phyloP scores from a whole-genome alignment of 2,888 invertebrate species.

The Pseudococcus longispinus region DNA sequence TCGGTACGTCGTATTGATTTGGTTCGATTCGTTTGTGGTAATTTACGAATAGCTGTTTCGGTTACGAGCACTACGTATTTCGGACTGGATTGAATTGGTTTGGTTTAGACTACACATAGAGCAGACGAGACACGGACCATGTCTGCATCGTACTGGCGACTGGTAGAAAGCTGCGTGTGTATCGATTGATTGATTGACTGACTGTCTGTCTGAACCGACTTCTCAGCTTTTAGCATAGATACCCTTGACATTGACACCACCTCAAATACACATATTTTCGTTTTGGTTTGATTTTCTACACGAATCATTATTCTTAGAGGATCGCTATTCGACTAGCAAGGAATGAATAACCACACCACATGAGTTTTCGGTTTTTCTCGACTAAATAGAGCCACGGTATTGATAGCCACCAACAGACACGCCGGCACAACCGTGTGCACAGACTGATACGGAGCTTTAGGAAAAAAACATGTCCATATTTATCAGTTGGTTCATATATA shows the following conservation, averaged over 20 bases:
- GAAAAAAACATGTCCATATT: constrained; percentile 54
- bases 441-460: constrained; percentile 55
- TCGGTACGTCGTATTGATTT: neutral
- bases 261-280: neutral
- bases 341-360: neutral
- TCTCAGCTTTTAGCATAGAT: neutral
- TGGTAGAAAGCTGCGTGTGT: neutral
- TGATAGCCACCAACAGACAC: constrained; percentile 49
- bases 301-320: neutral
- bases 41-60: no score
- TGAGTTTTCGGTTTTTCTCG: neutral
- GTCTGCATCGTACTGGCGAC: neutral
- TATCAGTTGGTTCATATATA: constrained; percentile 31
- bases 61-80: neutral
- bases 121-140: neutral
- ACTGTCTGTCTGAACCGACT: no score
- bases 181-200: constrained; percentile 1
- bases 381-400: constrained; percentile 53
- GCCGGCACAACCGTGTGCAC: constrained; percentile 45
- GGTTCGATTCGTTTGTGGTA: no score
- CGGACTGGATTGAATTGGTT: constrained; percentile 10
- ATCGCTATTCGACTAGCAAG: neutral
- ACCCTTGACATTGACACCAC: constrained; percentile 4
- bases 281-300: neutral
- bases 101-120: neutral